Percentiles rank a stretch among this genome's conserved stretches.
Conservation (phyloP, 2,113 vertebrate genomes). For the Ptychochromis oligacanthus region DNA sequence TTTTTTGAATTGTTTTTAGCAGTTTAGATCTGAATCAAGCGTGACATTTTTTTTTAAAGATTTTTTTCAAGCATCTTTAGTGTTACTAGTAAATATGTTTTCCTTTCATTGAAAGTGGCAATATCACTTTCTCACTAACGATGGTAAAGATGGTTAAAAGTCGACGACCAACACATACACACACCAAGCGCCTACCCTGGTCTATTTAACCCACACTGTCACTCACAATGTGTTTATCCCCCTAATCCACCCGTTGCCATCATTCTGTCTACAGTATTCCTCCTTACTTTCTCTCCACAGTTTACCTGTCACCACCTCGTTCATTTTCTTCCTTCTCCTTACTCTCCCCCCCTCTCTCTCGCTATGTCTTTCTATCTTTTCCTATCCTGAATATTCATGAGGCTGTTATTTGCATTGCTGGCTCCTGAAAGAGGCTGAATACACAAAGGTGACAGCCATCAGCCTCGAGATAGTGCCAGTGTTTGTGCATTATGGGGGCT, state of each 20-base stretch:
- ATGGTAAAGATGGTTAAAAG: constrained; percentile 15
- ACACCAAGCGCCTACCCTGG: background rate
- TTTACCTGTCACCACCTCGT: constrained; percentile 49
- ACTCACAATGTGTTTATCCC: constrained; percentile 48
- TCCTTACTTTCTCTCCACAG: constrained; percentile 28
- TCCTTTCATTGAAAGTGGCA: background rate
- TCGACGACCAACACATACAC: background rate
- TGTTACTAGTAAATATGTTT: too few relatives aligned
- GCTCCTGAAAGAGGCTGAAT: constrained; percentile 70
- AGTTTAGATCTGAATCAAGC: too few relatives aligned
- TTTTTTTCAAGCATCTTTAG: too few relatives aligned
- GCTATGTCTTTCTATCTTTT: background rate
- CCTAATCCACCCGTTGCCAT: constrained; percentile 53
- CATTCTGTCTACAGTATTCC: constrained; percentile 36
- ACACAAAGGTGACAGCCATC: constrained; percentile 77
- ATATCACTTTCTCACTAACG: background rate
- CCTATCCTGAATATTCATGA: constrained; percentile 74
- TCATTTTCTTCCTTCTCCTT: constrained; percentile 23
- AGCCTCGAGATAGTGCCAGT: constrained; percentile 55
- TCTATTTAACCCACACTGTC: constrained; percentile 35
- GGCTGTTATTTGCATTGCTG: constrained; percentile 73
- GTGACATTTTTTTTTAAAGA: too few relatives aligned
- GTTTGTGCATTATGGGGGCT: constrained; percentile 55
- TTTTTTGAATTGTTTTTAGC: too few relatives aligned
- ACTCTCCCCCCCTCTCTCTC: constrained; percentile 1